Evolutionary conservation across 2,113 vertebrate genomes (phyloP).

Genomic region (Chloebia gouldiae): DNA sequence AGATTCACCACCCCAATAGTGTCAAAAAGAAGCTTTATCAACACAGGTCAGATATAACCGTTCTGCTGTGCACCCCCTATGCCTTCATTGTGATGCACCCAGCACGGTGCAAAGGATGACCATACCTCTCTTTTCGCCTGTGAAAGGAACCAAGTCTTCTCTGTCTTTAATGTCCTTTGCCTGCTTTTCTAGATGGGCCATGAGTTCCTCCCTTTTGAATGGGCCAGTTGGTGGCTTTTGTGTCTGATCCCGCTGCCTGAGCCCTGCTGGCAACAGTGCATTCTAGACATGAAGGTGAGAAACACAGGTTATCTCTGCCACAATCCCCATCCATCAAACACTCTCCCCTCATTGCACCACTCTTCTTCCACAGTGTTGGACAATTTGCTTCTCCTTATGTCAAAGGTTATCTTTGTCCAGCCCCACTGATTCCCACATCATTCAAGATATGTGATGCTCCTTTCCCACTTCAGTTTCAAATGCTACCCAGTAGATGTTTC

Average conservation of each 20-base stretch:
- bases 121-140: constrained; percentile 94
- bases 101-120: not conserved
- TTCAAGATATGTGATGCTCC: not conserved
- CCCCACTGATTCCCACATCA: not conserved
- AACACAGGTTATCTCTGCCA: not conserved
- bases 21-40: not conserved
- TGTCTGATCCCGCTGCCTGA: constrained; percentile 96
- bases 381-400: not conserved
- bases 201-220: constrained; percentile 91
- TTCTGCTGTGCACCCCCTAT: not conserved
- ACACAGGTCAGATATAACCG: not conserved
- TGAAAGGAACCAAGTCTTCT: constrained; percentile 95
- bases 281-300: constrained; percentile 76
- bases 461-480: not conserved
- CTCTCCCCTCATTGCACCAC: not conserved
- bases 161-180: constrained; percentile 92
- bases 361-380: not conserved
- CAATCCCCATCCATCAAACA: rapidly evolving
- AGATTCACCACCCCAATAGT: not conserved
- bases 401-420: not conserved
- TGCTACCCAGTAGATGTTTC: not conserved
- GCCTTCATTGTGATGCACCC: rapidly evolving
- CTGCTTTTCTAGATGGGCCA: constrained; percentile 95
- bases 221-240: constrained; percentile 92
- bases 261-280: constrained; percentile 88